Evolutionary conservation across 2,113 vertebrate genomes (phyloP), one percentile per base, ranked within the genome.

Genomic region (Tenrec ecaudatus): DNA sequence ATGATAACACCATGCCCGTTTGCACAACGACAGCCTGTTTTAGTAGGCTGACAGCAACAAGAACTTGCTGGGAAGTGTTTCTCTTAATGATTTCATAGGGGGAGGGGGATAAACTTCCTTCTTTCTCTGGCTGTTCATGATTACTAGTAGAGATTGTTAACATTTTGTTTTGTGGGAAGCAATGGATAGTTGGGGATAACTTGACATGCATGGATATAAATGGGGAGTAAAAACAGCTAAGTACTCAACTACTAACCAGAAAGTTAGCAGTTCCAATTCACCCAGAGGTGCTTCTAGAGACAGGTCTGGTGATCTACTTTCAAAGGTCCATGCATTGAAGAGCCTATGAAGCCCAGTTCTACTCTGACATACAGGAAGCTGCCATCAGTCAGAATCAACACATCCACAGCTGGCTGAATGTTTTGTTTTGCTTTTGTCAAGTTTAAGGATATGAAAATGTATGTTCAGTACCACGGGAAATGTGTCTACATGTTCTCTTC

Each of bases 21-120:
- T 97, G 95, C 75, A 36, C 25, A 96, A 97, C 40, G 19, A 95
- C 17, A 78, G 60, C 53, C 96, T 92, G 31, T 93, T 97, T 97
- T 43, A 57, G 22, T 80, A 82, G 90, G 20, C 47, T 93, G 86
- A 92, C 47, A 96, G 62, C 66, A 91, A 86, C 36, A 93, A 91
- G 38, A 57, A 94, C 53, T 90, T 64, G 69, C 82, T 62, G 43
- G 47, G 43, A 82, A 83, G 47, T 2, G 0, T 36, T 96, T 83
- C 53, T 78, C 58, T 36, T 89, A 89, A 66, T 81, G 22, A 40
- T 83, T 92, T 89, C 71, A 40, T 40, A 7, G 33, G 57, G 31
- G 57, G 57, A n/a, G 11, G 73, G 89, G 83, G 86, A 57, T 3
- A 10, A 77, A 76, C 40, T 62, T 31, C 43, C 68, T 89, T 94